Evolutionary conservation across 2,113 vertebrate genomes (phyloP), one percentile per base, ranked within the genome.

Genomic region (Pseudorhombus dupliciocellatus): DNA sequence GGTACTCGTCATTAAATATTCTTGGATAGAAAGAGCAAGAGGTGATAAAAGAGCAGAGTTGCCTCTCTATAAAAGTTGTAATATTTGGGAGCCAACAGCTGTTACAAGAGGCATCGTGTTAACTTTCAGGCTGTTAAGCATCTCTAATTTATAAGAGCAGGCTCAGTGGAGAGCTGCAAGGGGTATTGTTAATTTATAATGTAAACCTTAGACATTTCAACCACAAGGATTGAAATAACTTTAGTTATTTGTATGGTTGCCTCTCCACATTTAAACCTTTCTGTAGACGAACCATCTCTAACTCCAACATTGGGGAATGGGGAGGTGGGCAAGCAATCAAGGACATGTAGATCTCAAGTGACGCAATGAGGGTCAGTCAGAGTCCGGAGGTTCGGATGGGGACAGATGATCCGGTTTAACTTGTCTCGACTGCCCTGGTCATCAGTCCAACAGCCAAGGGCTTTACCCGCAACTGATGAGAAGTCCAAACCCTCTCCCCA

Each of bases 391-490:
- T 80, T 73, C 59, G 54, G 26, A 62, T 58, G 57, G 68, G 50
- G 68, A 75, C 71, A 77, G 75, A 80, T 76, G 82, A 84, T 67
- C 71, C 25, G 40, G 52, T 62, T 73, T 56, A 74, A 62, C 54
- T 66, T 56, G 3, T 75, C 66, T 85, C 56, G 81, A 83, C 71
- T 75, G 70, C 44, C 63, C 67, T 24, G 20, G 75, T 66, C 63
- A 50, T 72, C 66, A 84, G 66, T 56, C 77, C 83, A 68, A 85
- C 83, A 86, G 77, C 58, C 59, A 70, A 70, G 53, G 77, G 70
- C 75, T 71, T 67, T 71, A n/a, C 52, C 75, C 61, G 77, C 87
- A 86, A 87, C 80, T 87, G 86, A 87, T 89, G 84, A 89, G 76
- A 70, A 34, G 34, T 74, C 48, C 67, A 80, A 56, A 77, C 59